Conservation (phyloP, 2,797 vertebrate species). For the Balearica regulorum region DNA sequence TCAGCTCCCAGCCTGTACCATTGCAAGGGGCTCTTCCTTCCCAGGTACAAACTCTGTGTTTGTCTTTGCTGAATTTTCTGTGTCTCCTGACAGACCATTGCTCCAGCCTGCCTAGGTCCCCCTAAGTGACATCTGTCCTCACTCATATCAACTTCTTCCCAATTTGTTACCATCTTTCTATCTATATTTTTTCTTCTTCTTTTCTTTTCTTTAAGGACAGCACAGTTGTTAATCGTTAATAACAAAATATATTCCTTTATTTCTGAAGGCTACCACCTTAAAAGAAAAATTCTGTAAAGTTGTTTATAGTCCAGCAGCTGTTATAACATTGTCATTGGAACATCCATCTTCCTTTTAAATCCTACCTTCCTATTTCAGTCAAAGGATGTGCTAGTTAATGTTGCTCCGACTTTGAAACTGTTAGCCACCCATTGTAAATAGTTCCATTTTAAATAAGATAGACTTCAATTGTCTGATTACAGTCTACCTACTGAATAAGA, state of each 20-base stretch:
- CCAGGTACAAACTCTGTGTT: background rate
- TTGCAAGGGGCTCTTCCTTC: background rate
- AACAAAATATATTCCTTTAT: background rate
- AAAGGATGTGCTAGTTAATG: background rate
- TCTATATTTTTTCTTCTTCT: background rate
- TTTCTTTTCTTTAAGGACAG: background rate
- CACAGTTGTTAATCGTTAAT: background rate
- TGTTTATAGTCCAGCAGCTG: background rate
- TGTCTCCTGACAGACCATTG: background rate
- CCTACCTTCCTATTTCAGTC: background rate
- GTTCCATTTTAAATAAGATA: background rate
- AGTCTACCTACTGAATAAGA: background rate
- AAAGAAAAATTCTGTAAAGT: background rate
- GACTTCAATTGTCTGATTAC: background rate
- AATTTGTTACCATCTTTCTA: background rate
- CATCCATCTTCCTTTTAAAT: background rate
- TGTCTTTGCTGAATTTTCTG: background rate
- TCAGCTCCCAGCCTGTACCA: background rate
- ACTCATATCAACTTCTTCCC: background rate
- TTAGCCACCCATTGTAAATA: background rate
- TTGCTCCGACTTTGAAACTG: background rate
- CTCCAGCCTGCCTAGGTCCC: no score
- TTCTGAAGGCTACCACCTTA: background rate
- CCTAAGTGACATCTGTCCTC: background rate
- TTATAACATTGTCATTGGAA: background rate